A percentile compares a stretch with the other conserved stretches of the same genome.
phyloP scores from a whole-genome alignment of 2,113 vertebrate species.

The Sebastes fasciatus region DNA sequence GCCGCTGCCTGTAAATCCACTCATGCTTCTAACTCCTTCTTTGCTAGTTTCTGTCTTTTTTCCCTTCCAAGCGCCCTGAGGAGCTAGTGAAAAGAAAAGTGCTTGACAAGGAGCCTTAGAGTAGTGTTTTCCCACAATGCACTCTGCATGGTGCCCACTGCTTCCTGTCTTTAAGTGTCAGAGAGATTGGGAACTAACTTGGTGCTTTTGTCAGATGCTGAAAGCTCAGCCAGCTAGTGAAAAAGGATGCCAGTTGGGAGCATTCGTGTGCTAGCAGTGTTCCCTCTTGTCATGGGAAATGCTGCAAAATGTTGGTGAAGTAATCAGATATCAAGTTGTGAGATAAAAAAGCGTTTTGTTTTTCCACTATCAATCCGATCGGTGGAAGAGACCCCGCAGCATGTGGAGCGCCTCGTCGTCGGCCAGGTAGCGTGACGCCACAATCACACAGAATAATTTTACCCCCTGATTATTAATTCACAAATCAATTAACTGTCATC shows the following conservation, averaged over 20 bases:
- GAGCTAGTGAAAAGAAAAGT: constrained; percentile 46
- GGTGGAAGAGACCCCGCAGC: constrained; percentile 27
- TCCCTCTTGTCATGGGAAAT: neutral
- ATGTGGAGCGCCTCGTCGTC: neutral
- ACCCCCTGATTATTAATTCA: constrained; percentile 67
- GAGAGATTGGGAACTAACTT: neutral
- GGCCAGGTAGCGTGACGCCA: constrained; percentile 43
- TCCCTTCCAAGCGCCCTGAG: constrained; percentile 29
- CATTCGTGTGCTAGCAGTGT: constrained; percentile 1
- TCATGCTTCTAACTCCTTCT: constrained; percentile 23
- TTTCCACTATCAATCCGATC: constrained; percentile 15
- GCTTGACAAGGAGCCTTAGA: constrained; percentile 41
- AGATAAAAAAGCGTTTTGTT: constrained; percentile 27
- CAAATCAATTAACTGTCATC: constrained; percentile 75
- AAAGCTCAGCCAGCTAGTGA: neutral
- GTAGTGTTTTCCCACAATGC: constrained; percentile 36
- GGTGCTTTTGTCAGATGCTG: constrained; percentile 17
- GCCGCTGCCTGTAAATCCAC: constrained; percentile 38
- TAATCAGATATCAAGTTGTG: neutral
- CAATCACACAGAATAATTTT: constrained; percentile 55
- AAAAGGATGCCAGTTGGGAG: neutral
- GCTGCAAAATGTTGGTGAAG: neutral
- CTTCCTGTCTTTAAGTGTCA: constrained; percentile 42
- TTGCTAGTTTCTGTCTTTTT: constrained; percentile 16
- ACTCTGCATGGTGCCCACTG: constrained; percentile 25